Percentiles rank a stretch among this genome's conserved stretches.
Evolutionary conservation across 2,113 vertebrate genomes (phyloP).

Genomic region (Poecilia latipinna): DNA sequence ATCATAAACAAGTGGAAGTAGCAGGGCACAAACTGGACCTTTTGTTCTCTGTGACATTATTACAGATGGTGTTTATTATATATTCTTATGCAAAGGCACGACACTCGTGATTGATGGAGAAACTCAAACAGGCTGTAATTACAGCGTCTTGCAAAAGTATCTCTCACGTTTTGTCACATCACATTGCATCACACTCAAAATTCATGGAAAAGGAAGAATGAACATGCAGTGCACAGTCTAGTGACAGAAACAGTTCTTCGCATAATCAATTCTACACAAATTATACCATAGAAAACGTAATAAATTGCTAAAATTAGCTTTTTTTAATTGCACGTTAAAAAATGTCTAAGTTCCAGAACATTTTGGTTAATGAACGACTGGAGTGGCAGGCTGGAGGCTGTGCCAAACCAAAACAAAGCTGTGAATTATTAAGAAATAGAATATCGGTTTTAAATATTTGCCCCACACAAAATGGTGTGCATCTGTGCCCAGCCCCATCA

Average conservation of each 20-base stretch:
- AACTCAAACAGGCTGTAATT: background rate
- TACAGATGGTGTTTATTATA: background rate
- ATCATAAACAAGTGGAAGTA: conserved; percentile 30
- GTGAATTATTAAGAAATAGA: background rate
- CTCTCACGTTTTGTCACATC: background rate
- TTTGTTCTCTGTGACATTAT: conserved; percentile 17
- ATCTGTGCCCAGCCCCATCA: background rate
- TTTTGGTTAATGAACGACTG: no score
- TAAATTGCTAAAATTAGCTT: no score
- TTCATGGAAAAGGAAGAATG: no score
- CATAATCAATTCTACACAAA: no score
- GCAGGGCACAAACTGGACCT: background rate
- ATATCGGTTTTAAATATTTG: background rate
- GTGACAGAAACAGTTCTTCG: no score
- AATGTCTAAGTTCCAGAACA: no score
- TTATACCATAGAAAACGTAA: no score
- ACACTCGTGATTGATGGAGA: conserved; percentile 2
- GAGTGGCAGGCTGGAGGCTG: no score
- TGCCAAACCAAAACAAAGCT: background rate
- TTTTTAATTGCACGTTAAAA: no score
- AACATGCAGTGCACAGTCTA: no score
- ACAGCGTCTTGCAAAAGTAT: background rate
- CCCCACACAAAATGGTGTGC: background rate
- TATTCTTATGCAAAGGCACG: background rate
- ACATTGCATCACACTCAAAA: background rate